Evolutionary conservation across 2,888 invertebrate species (phyloP).

Genomic region (Automeris io): DNA sequence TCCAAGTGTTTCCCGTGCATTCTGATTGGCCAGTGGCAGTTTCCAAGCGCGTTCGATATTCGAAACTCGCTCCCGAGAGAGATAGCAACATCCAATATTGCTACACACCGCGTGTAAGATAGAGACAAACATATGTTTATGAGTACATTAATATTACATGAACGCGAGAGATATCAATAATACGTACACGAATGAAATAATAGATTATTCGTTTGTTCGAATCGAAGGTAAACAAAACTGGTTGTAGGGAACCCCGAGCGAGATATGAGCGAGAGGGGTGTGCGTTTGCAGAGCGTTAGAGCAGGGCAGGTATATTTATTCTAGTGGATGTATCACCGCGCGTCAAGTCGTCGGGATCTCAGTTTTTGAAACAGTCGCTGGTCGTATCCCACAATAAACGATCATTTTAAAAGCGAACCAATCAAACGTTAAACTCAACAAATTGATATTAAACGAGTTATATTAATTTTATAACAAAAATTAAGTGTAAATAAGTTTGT

Average conservation of each 20-base stretch:
- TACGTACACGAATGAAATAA: slow-evolving; percentile 77
- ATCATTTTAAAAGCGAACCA: slow-evolving; percentile 75
- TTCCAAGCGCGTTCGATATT: slow-evolving; percentile 43
- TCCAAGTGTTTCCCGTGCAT: slow-evolving; percentile 55
- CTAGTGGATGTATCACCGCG: slow-evolving; percentile 15
- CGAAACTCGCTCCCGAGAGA: slow-evolving; percentile 33
- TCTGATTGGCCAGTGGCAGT: slow-evolving; percentile 46
- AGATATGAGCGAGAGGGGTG: slow-evolving; percentile 26
- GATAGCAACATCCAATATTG: slow-evolving; percentile 23
- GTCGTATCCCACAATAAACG: slow-evolving; percentile 72
- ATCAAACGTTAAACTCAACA: slow-evolving; percentile 76
- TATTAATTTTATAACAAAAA: slow-evolving; percentile 78
- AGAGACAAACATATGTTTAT: slow-evolving; percentile 40
- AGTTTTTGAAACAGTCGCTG: slow-evolving; percentile 72
- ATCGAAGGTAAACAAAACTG: slow-evolving; percentile 75
- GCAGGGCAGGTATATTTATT: slow-evolving; percentile 37
- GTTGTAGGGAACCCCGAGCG: slow-evolving; percentile 60
- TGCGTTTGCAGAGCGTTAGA: slow-evolving; percentile 25
- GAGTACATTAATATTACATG: slow-evolving; percentile 62
- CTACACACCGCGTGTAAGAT: slow-evolving; percentile 17
- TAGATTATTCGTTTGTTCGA: slow-evolving; percentile 77
- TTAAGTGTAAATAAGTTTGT: slow-evolving; percentile 77
- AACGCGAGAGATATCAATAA: slow-evolving; percentile 71
- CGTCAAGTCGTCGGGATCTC: slow-evolving; percentile 35
- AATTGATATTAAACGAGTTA: slow-evolving; percentile 77